These are phyloP conservation scores for Acleris emargana DNA, from an alignment of 2,888 invertebrate species.

Conservation along the genomic window DNA sequence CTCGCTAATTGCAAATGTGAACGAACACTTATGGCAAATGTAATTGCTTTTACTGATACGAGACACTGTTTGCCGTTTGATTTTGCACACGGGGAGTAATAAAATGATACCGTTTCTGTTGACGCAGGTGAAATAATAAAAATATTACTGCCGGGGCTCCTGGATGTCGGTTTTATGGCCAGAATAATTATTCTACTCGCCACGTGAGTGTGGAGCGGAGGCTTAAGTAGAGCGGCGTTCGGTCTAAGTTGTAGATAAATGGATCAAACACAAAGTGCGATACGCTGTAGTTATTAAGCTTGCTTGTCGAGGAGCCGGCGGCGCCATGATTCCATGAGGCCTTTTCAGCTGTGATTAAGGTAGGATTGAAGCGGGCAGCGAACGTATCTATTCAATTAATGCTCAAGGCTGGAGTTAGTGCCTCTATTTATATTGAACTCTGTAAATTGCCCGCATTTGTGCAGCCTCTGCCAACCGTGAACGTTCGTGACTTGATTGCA, in stretches of 20 bases:
- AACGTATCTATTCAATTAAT: conserved; percentile 82
- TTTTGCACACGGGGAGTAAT: conserved; percentile 47
- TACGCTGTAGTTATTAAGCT: conserved; percentile 72
- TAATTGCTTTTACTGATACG: conserved; percentile 79
- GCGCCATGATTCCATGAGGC: conserved; percentile 57
- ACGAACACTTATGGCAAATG: conserved; percentile 80
- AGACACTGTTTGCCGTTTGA: conserved; percentile 64
- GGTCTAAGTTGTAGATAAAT: conserved; percentile 48
- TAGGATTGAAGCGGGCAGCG: conserved; percentile 73
- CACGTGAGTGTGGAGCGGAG: conserved; percentile 1
- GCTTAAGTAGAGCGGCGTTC: conserved; percentile 19
- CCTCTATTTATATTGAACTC: conserved; percentile 72
- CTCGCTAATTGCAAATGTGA: conserved; percentile 82
- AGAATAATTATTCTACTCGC: conserved; percentile 15
- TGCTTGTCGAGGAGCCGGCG: conserved; percentile 59
- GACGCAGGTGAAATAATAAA: conserved; percentile 34
- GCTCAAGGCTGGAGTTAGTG: conserved; percentile 60
- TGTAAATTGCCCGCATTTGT: conserved; percentile 72
- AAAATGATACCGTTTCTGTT: conserved; percentile 31
- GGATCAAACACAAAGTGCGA: conserved; percentile 70
- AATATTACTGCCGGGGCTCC: conserved; percentile 6
- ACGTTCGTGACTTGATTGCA: conserved; percentile 53
- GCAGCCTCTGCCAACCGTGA: conserved; percentile 51
- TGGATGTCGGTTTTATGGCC: conserved; percentile 12
- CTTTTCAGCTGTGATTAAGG: conserved; percentile 81